These are phyloP conservation scores for Empidonax alnorum DNA, from an alignment of 2,113 vertebrate genomes.

Conservation along the genomic window DNA sequence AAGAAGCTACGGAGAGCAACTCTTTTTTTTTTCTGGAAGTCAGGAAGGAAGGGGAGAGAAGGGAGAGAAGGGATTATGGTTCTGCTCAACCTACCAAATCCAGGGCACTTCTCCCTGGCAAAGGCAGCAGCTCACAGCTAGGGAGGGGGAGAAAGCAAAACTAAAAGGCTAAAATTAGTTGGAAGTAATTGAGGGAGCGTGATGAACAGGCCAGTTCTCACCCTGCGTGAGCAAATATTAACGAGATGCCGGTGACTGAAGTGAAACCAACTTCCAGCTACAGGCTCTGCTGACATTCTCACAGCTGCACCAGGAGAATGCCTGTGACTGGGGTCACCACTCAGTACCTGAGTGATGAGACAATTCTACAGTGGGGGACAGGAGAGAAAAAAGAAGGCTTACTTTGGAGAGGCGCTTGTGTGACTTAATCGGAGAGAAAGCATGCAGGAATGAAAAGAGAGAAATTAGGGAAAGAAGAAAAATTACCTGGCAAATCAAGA, in stretches of 20 bases:
- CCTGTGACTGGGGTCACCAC: background rate
- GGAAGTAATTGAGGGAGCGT: background rate
- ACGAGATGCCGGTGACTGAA: constrained; percentile 31
- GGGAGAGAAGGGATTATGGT: background rate
- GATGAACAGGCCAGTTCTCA: constrained; percentile 14
- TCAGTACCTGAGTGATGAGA: constrained; percentile 52
- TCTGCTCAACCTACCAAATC: background rate
- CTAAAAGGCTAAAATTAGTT: background rate
- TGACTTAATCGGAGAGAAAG: constrained; percentile 85
- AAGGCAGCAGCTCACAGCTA: background rate
- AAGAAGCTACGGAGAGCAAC: background rate
- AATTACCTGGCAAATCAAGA: constrained; percentile 43
- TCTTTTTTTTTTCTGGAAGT: background rate
- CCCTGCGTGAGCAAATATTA: constrained; percentile 28
- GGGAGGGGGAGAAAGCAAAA: background rate
- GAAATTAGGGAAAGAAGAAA: constrained; percentile 77
- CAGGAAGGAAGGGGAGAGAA: background rate
- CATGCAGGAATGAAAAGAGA: constrained; percentile 91
- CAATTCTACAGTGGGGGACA: constrained; percentile 55
- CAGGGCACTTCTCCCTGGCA: background rate
- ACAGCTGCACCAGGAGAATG: constrained; percentile 34
- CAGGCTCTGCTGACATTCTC: constrained; percentile 52
- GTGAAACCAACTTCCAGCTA: constrained; percentile 64
- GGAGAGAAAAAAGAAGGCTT: constrained; percentile 89
- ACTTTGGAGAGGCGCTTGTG: constrained; percentile 99